These are phyloP conservation scores for Caenorhabditis sp. DNA, from an alignment of 2,888 invertebrate species.

Conservation along the genomic window DNA sequence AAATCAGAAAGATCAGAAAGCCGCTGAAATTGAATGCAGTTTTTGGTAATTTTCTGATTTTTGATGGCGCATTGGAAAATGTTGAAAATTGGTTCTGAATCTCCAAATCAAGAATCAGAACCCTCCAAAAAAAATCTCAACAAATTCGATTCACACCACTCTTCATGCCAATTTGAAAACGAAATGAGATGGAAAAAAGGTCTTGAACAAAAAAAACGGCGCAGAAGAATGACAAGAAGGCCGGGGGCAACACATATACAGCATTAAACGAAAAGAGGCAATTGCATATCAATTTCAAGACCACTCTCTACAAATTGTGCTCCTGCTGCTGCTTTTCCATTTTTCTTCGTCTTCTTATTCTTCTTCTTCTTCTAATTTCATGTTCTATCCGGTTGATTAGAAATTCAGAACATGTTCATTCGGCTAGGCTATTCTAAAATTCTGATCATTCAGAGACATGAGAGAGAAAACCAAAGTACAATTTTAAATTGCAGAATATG, in stretches of 20 bases:
- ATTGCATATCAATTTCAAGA: conserved; percentile 1
- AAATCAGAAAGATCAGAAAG: no score
- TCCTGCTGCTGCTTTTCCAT: neutral
- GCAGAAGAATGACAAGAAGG: neutral
- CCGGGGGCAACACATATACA: neutral
- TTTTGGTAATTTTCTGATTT: no score
- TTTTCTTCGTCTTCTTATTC: neutral
- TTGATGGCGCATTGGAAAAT: no score
- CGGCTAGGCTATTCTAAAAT: neutral
- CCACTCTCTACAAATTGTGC: conserved; percentile 1
- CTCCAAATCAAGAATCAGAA: no score
- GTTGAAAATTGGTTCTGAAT: no score
- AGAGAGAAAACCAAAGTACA: no score
- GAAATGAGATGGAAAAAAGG: neutral
- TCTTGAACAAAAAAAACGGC: neutral
- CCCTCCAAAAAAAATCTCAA: no score
- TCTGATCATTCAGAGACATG: neutral
- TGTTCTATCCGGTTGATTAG: neutral
- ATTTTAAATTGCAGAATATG: no score
- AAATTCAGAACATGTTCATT: neutral
- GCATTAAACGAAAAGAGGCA: neutral
- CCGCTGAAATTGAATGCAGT: no score
- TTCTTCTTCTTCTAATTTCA: neutral
- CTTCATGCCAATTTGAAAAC: neutral
- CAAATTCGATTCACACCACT: no score